Conservation (phyloP, 1,140 invertebrate species). For the Archivesica marissinica region DNA sequence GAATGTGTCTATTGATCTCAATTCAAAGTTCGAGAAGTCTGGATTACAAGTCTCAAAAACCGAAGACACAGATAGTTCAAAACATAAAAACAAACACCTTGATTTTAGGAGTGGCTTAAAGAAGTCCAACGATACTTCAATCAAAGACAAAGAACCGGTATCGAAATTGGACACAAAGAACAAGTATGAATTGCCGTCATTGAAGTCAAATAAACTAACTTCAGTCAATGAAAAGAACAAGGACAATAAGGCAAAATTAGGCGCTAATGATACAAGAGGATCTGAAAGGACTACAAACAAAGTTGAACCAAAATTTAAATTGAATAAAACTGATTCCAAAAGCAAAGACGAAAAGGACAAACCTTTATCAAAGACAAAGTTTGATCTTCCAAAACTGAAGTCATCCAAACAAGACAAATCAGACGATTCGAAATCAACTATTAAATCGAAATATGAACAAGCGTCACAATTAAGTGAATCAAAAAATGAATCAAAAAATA, state of each 20-base stretch:
- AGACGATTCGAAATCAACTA: background rate
- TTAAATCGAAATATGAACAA: background rate
- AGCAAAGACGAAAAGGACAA: background rate
- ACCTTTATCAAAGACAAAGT: slow-evolving; percentile 13
- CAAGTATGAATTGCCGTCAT: slow-evolving; percentile 34
- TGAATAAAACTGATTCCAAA: slow-evolving; percentile 5
- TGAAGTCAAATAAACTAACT: slow-evolving; percentile 30
- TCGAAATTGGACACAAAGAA: slow-evolving; percentile 23
- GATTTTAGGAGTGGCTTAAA: slow-evolving; percentile 20
- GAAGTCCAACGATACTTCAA: slow-evolving; percentile 8
- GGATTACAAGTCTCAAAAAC: background rate
- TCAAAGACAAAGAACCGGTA: background rate
- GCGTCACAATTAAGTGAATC: slow-evolving; percentile 20
- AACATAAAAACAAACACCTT: slow-evolving; percentile 13
- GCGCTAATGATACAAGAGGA: background rate
- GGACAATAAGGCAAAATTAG: background rate
- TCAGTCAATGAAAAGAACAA: background rate
- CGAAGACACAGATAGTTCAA: background rate
- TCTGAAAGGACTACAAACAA: slow-evolving; percentile 14
- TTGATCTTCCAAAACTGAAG: slow-evolving; percentile 50
- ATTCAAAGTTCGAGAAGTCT: slow-evolving; percentile 6
- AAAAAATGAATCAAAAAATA: slow-evolving; percentile 2
- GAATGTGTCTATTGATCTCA: background rate
- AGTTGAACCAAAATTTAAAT: slow-evolving; percentile 47
- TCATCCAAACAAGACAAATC: slow-evolving; percentile 27